Base-by-base conservation (phyloP, 2,888 invertebrate genomes). In the Perdita meconis region DNA sequence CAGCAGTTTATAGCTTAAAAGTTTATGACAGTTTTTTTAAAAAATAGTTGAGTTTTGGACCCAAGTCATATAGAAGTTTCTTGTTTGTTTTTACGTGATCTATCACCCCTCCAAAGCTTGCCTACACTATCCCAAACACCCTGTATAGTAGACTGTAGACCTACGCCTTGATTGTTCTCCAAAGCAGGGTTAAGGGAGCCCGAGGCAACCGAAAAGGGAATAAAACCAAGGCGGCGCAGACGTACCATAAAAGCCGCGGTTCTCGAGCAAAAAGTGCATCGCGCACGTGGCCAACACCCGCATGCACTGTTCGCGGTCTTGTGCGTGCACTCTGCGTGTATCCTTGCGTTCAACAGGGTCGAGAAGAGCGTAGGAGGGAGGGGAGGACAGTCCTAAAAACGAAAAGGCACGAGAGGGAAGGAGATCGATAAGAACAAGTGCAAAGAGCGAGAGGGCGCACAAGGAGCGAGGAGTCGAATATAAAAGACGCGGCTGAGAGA, bases 211-310 rank as follows among this genome's bases (percentile, higher is more conserved):
- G 19, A 36, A 79, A 83, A 71, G 79, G 64, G 68, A 57, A 57
- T 68, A 73, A 51, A 77, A 61, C 60, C 47, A 22, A 36, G 44
- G 40, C 72, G 64, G 51, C 56, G 67, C 59, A 65, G 56, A 60
- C 65, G 67, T 68, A 68, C 64, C 71, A 84, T 78, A 76, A 85
- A 81, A 84, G 87, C 65, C 67, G 67, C 47, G 51, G 73, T 42
- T 66, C 61, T 66, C 69, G 84, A 82, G 83, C 84, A 87, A 86
- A 89, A 90, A 88, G 80, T 87, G 85, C 82, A 86, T 60, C 83
- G 86, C 89, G 89, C 90, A 90, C 90, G 91, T 91, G 91, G 90
- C 89, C 81, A 78, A 86, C 88, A 87, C 90, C 89, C 91, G 90
- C 90, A 87, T 89, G 85, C 83, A 87, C 83, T 83, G 75, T 73